These are phyloP conservation scores for Sus cebifrons DNA, from an alignment of 2,797 vertebrate species.

Conservation along the genomic window DNA sequence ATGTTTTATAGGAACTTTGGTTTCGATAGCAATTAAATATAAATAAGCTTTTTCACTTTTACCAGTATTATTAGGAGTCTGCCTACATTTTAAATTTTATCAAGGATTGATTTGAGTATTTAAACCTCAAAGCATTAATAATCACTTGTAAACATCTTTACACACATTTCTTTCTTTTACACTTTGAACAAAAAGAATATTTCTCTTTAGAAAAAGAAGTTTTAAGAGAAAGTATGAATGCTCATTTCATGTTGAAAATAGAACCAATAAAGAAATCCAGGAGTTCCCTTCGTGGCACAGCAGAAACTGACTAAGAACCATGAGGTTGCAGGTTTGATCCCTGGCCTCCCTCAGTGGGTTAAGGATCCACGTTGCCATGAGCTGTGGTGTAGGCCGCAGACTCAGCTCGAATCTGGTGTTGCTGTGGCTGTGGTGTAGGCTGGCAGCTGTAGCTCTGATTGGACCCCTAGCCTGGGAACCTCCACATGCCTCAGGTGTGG, in stretches of 20 bases:
- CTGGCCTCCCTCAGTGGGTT: too few relatives aligned
- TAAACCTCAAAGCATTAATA: slow-evolving; percentile 81
- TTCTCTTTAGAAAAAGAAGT: slow-evolving; percentile 68
- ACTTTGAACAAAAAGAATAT: slow-evolving; percentile 54
- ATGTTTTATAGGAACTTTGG: slow-evolving; percentile 58
- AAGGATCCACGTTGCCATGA: too few relatives aligned
- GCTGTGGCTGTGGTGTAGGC: too few relatives aligned
- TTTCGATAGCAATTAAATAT: slow-evolving; percentile 81
- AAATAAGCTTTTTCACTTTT: slow-evolving; percentile 80
- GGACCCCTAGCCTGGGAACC: too few relatives aligned
- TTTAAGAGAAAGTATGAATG: slow-evolving; percentile 63
- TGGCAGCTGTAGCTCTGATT: too few relatives aligned
- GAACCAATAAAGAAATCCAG: slow-evolving; percentile 49
- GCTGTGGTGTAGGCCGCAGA: too few relatives aligned
- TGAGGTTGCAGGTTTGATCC: too few relatives aligned
- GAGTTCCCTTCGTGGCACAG: neutral
- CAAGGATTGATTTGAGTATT: slow-evolving; percentile 74
- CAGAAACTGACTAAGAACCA: too few relatives aligned
- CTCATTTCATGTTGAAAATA: slow-evolving; percentile 68
- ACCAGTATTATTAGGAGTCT: slow-evolving; percentile 69
- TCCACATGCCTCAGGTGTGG: too few relatives aligned
- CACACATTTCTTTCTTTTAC: slow-evolving; percentile 53
- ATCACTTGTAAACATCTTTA: slow-evolving; percentile 75
- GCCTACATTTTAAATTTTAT: slow-evolving; percentile 77
- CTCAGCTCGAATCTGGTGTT: too few relatives aligned